A percentile compares a stretch with the other conserved stretches of the same genome.
These are phyloP conservation scores for Teleopsis dalmanni DNA, from an alignment of 1,140 invertebrate species.

Conservation along the genomic window DNA sequence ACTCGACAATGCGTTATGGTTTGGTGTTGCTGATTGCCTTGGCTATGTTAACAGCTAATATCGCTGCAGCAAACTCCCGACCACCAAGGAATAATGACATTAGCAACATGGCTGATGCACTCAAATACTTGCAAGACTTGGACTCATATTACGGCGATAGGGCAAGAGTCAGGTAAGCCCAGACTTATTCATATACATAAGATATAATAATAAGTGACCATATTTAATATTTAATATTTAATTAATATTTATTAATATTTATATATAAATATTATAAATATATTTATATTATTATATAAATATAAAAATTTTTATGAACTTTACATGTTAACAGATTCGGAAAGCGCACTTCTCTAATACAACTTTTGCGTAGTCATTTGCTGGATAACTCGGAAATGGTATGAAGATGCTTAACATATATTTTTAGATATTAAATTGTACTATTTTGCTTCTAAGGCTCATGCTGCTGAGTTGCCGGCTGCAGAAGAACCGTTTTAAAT, in stretches of 20 bases:
- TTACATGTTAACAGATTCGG: slow-evolving; percentile 3
- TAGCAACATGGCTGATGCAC: slow-evolving; percentile 36
- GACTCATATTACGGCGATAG: slow-evolving; percentile 39
- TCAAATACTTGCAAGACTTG: slow-evolving; percentile 40
- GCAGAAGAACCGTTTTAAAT: slow-evolving; percentile 14
- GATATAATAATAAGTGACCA: too few species aligned
- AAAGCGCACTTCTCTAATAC: slow-evolving; percentile 7
- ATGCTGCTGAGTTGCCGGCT: slow-evolving; percentile 1
- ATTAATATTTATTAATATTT: neutral
- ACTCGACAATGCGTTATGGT: neutral
- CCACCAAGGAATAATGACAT: slow-evolving; percentile 39
- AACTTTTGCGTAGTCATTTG: slow-evolving; percentile 8
- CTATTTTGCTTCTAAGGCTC: neutral
- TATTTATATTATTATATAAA: neutral
- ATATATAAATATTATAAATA: neutral
- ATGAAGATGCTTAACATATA: neutral
- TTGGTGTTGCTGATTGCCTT: neutral
- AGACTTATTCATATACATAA: too few species aligned
- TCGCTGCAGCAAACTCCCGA: slow-evolving; percentile 28
- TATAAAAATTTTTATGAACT: neutral
- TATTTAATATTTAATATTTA: too few species aligned
- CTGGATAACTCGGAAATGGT: slow-evolving; percentile 7
- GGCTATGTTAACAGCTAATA: slow-evolving; percentile 19
- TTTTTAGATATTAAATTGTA: neutral
- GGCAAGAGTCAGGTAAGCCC: slow-evolving; percentile 27